Conservation (phyloP, 2,888 invertebrate genomes). For the Dendrolimus pini region DNA sequence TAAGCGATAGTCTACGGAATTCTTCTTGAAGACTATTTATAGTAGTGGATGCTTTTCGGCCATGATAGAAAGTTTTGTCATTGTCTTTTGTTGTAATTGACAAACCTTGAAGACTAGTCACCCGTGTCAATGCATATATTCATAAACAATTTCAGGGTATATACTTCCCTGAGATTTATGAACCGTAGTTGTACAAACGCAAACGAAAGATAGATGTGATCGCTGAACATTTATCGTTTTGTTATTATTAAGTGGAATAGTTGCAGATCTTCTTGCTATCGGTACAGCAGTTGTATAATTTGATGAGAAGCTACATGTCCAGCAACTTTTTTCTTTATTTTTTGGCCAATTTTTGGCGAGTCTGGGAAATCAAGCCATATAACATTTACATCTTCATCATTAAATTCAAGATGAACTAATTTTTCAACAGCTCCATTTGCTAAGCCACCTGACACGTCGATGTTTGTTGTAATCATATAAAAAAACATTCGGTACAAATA, state of each 20-base stretch:
- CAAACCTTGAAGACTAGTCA: slow-evolving; percentile 1
- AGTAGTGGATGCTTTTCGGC: slow-evolving; percentile 2
- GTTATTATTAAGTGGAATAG: slow-evolving; percentile 7
- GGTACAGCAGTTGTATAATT: slow-evolving; percentile 9
- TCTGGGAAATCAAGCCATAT: slow-evolving; percentile 16
- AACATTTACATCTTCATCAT: slow-evolving; percentile 11
- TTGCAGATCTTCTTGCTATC: slow-evolving; percentile 9
- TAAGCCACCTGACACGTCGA: slow-evolving; percentile 20
- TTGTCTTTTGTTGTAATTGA: slow-evolving; percentile 3
- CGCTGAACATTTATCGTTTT: slow-evolving; percentile 1
- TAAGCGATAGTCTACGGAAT: slow-evolving; percentile 2
- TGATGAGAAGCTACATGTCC: slow-evolving; percentile 5
- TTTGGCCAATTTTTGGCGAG: slow-evolving; percentile 9
- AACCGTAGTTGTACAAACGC: slow-evolving; percentile 15
- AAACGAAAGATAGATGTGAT: too few relatives aligned
- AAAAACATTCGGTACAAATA: slow-evolving; percentile 13
- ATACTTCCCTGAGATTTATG: slow-evolving; percentile 20
- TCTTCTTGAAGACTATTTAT: slow-evolving; percentile 5
- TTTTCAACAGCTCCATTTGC: slow-evolving; percentile 20
- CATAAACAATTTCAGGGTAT: slow-evolving; percentile 17
- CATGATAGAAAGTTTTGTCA: slow-evolving; percentile 3
- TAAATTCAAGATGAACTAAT: slow-evolving; percentile 16
- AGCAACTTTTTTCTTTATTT: slow-evolving; percentile 9
- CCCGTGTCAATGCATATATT: slow-evolving; percentile 10
- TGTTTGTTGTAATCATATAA: slow-evolving; percentile 21